A percentile compares a stretch with the other conserved stretches of the same genome.
Conservation (phyloP, 2,888 invertebrate species). For the Leucoptera coffeella region DNA sequence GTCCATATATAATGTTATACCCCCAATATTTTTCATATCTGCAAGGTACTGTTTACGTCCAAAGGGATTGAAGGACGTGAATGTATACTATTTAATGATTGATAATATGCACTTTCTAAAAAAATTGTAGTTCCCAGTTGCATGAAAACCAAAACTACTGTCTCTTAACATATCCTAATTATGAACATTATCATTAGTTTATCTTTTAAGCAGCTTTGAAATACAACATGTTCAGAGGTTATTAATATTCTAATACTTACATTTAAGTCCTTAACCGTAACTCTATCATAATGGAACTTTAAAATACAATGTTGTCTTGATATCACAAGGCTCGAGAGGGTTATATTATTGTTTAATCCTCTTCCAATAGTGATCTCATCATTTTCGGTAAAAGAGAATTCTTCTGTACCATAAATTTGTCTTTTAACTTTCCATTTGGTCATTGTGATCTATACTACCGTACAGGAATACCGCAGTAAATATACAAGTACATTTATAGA, state of each 20-base stretch:
- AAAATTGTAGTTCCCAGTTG: too few relatives aligned
- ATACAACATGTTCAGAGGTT: too few relatives aligned
- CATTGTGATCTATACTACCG: conserved; percentile 14
- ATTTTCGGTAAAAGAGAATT: conserved; percentile 20
- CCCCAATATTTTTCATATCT: too few relatives aligned
- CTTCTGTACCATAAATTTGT: conserved; percentile 20
- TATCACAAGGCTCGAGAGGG: conserved; percentile 26
- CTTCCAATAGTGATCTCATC: conserved; percentile 29
- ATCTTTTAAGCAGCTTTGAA: too few relatives aligned
- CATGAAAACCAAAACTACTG: too few relatives aligned
- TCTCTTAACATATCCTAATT: too few relatives aligned
- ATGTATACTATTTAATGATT: too few relatives aligned
- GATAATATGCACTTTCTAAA: too few relatives aligned
- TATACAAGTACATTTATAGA: neutral
- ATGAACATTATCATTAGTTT: too few relatives aligned
- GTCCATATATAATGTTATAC: too few relatives aligned
- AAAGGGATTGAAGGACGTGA: too few relatives aligned
- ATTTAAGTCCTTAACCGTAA: conserved; percentile 26
- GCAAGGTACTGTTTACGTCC: too few relatives aligned
- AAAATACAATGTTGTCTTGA: conserved; percentile 34
- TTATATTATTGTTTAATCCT: conserved; percentile 20
- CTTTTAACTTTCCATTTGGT: conserved; percentile 31
- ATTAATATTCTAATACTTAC: conserved; percentile 16
- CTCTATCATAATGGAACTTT: conserved; percentile 16
- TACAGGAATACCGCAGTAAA: neutral